Percentiles rank a stretch among this genome's conserved stretches.
Evolutionary conservation across 2,888 invertebrate genomes (phyloP).

Genomic region (Margaritifera margaritifera): DNA sequence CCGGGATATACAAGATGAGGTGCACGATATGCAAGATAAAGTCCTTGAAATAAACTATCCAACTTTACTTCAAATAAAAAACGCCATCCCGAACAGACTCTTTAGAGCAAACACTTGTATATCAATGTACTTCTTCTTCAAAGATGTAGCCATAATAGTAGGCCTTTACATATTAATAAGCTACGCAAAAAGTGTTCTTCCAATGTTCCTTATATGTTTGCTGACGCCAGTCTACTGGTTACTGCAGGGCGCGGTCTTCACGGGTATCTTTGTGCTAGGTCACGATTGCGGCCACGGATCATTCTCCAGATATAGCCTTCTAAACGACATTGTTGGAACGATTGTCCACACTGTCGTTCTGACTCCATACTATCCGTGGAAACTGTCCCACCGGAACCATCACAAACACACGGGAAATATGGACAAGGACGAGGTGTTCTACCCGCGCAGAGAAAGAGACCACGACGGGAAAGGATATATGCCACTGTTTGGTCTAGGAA

Average conservation of each 20-base stretch:
- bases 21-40: no score
- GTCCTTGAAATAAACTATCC: conserved; percentile 42
- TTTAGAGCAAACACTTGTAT: conserved; percentile 55
- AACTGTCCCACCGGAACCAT: conserved; percentile 64
- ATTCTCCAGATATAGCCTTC: conserved; percentile 55
- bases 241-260: conserved; percentile 65
- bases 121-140: conserved; percentile 62
- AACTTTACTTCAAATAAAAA: conserved; percentile 63
- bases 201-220: conserved; percentile 15
- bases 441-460: conserved; percentile 54
- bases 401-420: conserved; percentile 68
- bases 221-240: conserved; percentile 60
- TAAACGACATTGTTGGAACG: conserved; percentile 64
- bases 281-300: conserved; percentile 70
- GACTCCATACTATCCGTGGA: conserved; percentile 68
- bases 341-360: conserved; percentile 61
- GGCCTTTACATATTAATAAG: conserved; percentile 32
- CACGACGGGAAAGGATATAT: conserved; percentile 27
- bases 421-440: conserved; percentile 69
- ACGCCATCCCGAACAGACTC: conserved; percentile 57
- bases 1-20: no score
- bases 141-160: conserved; percentile 53
- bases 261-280: conserved; percentile 66
- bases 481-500: conserved; percentile 49
- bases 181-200: conserved; percentile 17